phyloP scores from a whole-genome alignment of 2,888 invertebrate species.

The Phalangium opilio region DNA sequence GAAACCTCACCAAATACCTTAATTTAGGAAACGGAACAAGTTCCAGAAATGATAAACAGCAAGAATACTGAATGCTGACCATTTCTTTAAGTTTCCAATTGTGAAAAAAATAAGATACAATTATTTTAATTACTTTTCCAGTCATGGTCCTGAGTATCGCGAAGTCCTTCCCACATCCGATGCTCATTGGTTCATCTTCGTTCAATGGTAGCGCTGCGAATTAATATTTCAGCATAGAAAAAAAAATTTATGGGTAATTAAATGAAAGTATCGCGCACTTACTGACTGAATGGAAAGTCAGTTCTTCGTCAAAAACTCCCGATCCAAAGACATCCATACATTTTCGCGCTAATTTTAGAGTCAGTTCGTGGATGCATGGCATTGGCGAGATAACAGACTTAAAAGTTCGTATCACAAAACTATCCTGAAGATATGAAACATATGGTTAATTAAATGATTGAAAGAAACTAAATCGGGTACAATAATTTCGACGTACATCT shows the following conservation, averaged over 20 bases:
- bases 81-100: no score
- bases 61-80: no score
- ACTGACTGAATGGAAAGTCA: constrained; percentile 29
- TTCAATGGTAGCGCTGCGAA: not conserved
- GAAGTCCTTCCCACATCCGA: constrained; percentile 80
- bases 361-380: constrained; percentile 44
- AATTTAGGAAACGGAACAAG: no score
- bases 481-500: constrained; percentile 50
- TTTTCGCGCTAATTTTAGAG: constrained; percentile 58
- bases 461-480: no score
- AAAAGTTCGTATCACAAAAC: constrained; percentile 58
- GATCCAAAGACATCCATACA: constrained; percentile 60
- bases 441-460: no score
- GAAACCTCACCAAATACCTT: no score
- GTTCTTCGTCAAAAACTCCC: constrained; percentile 52
- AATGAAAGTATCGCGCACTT: constrained; percentile 16
- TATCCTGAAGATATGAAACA: constrained; percentile 41
- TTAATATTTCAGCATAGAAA: no score
- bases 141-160: constrained; percentile 63
- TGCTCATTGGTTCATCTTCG: constrained; percentile 34
- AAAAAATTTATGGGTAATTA: no score
- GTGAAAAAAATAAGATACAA: no score
- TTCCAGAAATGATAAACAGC: no score
- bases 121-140: constrained; percentile 56
- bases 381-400: constrained; percentile 43